Evolutionary conservation across 92 coral and sea anemone genomes (phyloP), one percentile per base, ranked within the genome.

Genomic region (Epizoanthus illoricatus): DNA sequence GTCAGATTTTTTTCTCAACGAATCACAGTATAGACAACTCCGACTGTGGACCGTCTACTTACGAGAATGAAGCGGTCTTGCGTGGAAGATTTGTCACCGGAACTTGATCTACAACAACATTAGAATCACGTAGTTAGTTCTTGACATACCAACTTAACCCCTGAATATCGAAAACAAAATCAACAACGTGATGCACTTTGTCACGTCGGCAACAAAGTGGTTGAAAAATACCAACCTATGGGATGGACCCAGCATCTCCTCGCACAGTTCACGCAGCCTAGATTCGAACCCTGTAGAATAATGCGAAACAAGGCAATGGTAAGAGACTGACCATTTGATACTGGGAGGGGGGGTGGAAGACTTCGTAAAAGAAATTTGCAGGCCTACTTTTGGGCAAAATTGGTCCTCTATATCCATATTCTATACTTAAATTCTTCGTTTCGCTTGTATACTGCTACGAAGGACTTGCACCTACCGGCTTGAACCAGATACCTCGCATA

Each of bases 401-500:
- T n/a, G n/a, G n/a, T n/a, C n/a, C n/a, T 45, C 52, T 45, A 9
- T 13, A 49, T 49, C 56, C 56, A 49, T 49, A 49, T 8, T 52
- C 15, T 52, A 52, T 52, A 9, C 10, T 52, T 52, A 52, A 52
- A 52, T 11, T 11, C 15, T 11, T 15, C 12, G 0, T 11, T 28
- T 28, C 33, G 0, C 33, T 28, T 28, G 36, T 28, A 28, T 28
- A 28, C 36, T 28, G 36, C 36, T 28, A 28, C 56, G 56, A 39
- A 40, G 21, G 42, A 42, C 18, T 18, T 19, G 17, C 33, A 80
- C 88, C 49, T 58, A 94, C 98, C 98, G 58, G 90, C 93, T 85
- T 94, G 98, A 21, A 89, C 95, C n/a, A 96, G 78, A 79, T 94
- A 94, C 4, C 99, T 95, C 3, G 90, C 89, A 72, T 96, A 96